A percentile compares a stretch with the other conserved stretches of the same genome.
Evolutionary conservation across 2,888 invertebrate species (phyloP).

Genomic region (Brachyptera risi): DNA sequence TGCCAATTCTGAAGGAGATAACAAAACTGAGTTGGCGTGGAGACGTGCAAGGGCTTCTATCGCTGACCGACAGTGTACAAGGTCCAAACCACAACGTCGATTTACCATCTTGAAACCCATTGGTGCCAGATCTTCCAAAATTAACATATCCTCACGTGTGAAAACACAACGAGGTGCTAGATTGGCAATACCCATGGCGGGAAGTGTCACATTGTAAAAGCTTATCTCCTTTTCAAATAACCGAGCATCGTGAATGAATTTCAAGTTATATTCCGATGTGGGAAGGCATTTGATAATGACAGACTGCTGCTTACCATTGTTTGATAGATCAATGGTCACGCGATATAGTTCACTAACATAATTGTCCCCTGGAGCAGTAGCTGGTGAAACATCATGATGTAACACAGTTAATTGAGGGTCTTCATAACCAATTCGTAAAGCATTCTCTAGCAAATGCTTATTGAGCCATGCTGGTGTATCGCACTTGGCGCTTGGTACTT

Average conservation of each 20-base stretch:
- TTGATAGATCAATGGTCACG: background rate
- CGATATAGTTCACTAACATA: conserved; percentile 25
- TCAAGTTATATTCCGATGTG: conserved; percentile 22
- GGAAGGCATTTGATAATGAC: conserved; percentile 24
- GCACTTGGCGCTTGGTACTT: background rate
- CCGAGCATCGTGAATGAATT: conserved; percentile 20
- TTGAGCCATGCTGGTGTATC: conserved; percentile 12
- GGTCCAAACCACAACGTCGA: conserved; percentile 36
- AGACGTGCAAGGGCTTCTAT: conserved; percentile 38
- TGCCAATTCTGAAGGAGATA: conserved; percentile 34
- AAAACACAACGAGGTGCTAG: conserved; percentile 18
- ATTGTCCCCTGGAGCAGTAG: conserved; percentile 21
- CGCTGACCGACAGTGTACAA: conserved; percentile 36
- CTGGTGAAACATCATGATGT: conserved; percentile 16
- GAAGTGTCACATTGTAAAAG: conserved; percentile 13
- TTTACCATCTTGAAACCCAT: conserved; percentile 36
- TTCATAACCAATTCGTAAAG: background rate
- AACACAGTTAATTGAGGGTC: background rate
- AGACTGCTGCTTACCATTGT: conserved; percentile 7
- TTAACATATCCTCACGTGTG: conserved; percentile 7
- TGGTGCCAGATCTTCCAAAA: conserved; percentile 37
- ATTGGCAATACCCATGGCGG: background rate
- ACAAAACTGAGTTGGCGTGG: conserved; percentile 37
- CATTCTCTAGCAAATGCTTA: conserved; percentile 4
- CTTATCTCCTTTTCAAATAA: conserved; percentile 23